A percentile compares a stretch with the other conserved stretches of the same genome.
phyloP scores from a whole-genome alignment of 1,140 invertebrate genomes.

The Pteromalus puparum region DNA sequence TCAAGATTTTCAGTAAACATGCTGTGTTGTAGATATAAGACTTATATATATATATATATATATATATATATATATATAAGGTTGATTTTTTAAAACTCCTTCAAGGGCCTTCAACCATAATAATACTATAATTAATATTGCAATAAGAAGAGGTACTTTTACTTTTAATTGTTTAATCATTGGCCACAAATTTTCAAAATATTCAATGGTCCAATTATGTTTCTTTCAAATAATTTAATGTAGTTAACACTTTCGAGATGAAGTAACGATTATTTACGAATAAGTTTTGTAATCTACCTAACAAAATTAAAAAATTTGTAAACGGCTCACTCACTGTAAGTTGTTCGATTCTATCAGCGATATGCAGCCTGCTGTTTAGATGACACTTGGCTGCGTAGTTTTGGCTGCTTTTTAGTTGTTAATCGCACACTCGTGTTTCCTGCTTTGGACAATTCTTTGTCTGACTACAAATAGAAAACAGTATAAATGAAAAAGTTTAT shows the following conservation, averaged over 20 bases:
- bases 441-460: not conserved
- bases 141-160: too few relatives aligned
- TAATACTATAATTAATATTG: not conserved
- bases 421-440: conserved; percentile 2
- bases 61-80: not conserved
- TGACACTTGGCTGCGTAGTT: not conserved
- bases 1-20: not conserved
- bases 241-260: not conserved
- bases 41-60: not conserved
- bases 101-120: not conserved
- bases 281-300: conserved; percentile 13
- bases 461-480: not conserved
- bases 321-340: conserved; percentile 24
- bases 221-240: conserved; percentile 14
- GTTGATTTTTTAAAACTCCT: conserved; percentile 9
- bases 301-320: conserved; percentile 21
- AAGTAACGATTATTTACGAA: not conserved
- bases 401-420: conserved; percentile 13
- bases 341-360: conserved; percentile 26
- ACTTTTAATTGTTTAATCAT: too few relatives aligned
- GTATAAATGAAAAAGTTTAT: conserved; percentile 5
- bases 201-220: not conserved
- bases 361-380: not conserved
- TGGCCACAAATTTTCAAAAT: too few relatives aligned
- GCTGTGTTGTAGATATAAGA: not conserved